Conservation (phyloP, 2,113 vertebrate genomes). For the Tyto alba region DNA sequence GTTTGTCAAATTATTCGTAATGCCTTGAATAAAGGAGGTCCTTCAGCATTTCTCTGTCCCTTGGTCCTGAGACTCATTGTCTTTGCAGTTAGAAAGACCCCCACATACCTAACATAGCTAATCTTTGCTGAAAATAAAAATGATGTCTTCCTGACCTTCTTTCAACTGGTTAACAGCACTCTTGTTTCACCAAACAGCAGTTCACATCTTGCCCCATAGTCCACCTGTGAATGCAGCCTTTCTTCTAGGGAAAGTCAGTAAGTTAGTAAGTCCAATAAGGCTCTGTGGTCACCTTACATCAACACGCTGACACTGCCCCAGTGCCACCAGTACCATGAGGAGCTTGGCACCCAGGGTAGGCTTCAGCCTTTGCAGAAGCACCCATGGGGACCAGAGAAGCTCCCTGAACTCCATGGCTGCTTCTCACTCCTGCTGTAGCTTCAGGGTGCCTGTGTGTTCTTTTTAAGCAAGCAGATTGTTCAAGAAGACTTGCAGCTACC, state of each 20-base stretch:
- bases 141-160: not conserved
- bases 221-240: accelerated
- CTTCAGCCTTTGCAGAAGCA: not conserved
- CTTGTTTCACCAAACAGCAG: not conserved
- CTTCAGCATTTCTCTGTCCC: not conserved
- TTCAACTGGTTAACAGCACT: not conserved
- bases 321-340: not conserved
- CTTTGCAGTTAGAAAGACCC: not conserved
- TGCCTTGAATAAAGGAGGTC: not conserved
- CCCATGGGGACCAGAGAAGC: not conserved
- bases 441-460: not conserved
- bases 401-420: not conserved
- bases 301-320: not conserved
- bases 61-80: not conserved
- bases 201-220: not conserved
- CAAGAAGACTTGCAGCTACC: not conserved
- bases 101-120: not conserved
- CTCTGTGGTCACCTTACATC: not conserved
- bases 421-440: not conserved
- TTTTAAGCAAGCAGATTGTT: not conserved
- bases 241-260: not conserved
- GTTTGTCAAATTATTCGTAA: not conserved
- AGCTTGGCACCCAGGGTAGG: not conserved
- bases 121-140: not conserved
- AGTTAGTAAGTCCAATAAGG: not conserved